These are phyloP conservation scores for Valencia hispanica DNA, from an alignment of 2,797 vertebrate species.

Conservation along the genomic window DNA sequence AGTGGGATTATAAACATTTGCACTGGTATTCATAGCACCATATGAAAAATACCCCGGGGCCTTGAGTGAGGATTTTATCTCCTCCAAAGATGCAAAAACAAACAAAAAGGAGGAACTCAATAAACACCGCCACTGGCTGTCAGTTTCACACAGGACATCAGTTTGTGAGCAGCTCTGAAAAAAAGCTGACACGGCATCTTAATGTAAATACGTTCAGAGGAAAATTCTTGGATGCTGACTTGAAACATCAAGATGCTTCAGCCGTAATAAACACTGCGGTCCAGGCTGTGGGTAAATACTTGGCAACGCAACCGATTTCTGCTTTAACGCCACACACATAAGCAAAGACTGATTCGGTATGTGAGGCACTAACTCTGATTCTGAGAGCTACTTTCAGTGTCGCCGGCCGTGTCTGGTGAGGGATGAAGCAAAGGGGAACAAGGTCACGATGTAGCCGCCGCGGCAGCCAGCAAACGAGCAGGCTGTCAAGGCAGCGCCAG, in stretches of 20 bases:
- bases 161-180: slow-evolving; percentile 50
- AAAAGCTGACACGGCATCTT: slow-evolving; percentile 58
- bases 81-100: slow-evolving; percentile 69
- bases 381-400: slow-evolving; percentile 23
- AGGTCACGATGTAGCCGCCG: slow-evolving; percentile 39
- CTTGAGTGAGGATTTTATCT: slow-evolving; percentile 71
- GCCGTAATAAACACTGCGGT: slow-evolving; percentile 55
- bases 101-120: slow-evolving; percentile 58
- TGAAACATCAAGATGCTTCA: slow-evolving; percentile 45
- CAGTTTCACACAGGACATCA: slow-evolving; percentile 52
- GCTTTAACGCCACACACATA: slow-evolving; percentile 19
- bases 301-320: slow-evolving; percentile 24
- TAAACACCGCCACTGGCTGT: slow-evolving; percentile 55
- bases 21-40: slow-evolving; percentile 71
- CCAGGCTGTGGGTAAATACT: slow-evolving; percentile 50
- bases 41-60: slow-evolving; percentile 69
- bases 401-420: slow-evolving; percentile 12
- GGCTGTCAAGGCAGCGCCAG: slow-evolving; percentile 29
- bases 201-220: slow-evolving; percentile 57
- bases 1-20: slow-evolving; percentile 79
- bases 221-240: slow-evolving; percentile 49
- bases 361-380: slow-evolving; percentile 12
- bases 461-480: slow-evolving; percentile 26
- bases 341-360: slow-evolving; percentile 20
- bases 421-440: slow-evolving; percentile 28